phyloP scores from a whole-genome alignment of 2,797 vertebrate species.

The Heteromormyrus szaboi region DNA sequence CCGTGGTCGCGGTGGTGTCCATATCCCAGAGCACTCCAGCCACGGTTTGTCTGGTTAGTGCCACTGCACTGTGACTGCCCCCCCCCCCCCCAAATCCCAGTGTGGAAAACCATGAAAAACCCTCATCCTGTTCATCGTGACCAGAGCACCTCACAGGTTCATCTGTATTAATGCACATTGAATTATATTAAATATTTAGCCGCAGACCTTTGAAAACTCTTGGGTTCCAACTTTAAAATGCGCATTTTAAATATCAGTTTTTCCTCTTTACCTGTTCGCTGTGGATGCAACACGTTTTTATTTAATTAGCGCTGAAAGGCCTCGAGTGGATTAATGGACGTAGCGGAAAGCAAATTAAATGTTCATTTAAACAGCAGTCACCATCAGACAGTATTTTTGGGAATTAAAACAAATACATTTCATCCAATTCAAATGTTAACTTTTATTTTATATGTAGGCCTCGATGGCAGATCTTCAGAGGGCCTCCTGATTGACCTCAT shows the following conservation, averaged over 20 bases:
- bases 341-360: neutral
- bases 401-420: neutral
- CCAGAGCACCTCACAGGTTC: neutral
- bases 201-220: neutral
- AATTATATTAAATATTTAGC: slow-evolving; percentile 1
- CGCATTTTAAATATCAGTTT: slow-evolving; percentile 1
- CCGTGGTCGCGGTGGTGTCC: neutral
- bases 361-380: neutral
- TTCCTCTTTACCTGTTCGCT: neutral
- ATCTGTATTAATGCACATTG: neutral
- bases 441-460: neutral
- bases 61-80: neutral
- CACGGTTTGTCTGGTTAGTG: neutral
- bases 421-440: slow-evolving; percentile 1
- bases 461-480: neutral
- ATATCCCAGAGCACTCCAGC: neutral
- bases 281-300: neutral
- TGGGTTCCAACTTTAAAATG: neutral
- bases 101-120: neutral
- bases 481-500: neutral
- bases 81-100: neutral
- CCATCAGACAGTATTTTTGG: neutral
- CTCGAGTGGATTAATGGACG: slow-evolving; percentile 5
- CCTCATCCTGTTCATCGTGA: neutral
- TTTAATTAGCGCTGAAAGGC: slow-evolving; percentile 14